Conservation (phyloP, 1,140 invertebrate species). For the Megalopta genalis region DNA sequence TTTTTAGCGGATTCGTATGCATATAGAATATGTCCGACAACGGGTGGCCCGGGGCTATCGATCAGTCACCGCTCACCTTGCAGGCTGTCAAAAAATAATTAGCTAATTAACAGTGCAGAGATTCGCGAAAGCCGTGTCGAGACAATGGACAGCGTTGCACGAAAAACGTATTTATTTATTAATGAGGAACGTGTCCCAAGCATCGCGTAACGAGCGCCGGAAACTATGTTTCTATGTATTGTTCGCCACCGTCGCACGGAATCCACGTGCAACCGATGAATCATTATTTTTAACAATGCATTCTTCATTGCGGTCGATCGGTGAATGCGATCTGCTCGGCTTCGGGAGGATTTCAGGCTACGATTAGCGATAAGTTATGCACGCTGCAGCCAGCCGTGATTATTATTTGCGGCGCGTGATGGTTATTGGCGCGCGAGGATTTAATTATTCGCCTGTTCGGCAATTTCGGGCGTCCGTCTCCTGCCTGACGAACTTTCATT, state of each 20-base stretch:
- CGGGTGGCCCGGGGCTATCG: not conserved
- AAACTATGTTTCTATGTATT: not conserved
- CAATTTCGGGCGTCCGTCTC: not conserved
- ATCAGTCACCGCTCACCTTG: not conserved
- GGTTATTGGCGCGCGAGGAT: slow-evolving; percentile 41
- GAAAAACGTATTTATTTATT: slow-evolving; percentile 3
- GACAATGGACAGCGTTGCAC: not conserved
- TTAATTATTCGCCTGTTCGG: slow-evolving; percentile 32
- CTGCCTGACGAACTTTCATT: not conserved
- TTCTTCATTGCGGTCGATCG: not conserved
- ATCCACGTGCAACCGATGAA: not conserved
- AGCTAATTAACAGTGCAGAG: not conserved
- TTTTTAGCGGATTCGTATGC: not conserved
- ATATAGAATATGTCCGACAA: no score
- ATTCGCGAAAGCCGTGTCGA: no score
- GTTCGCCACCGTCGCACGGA: not conserved
- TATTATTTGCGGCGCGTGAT: slow-evolving; percentile 39
- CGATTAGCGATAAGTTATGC: slow-evolving; percentile 42
- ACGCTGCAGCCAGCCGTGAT: slow-evolving; percentile 26
- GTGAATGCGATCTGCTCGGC: not conserved
- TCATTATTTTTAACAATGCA: slow-evolving; percentile 37
- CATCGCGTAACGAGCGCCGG: slow-evolving; percentile 3
- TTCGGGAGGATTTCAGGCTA: not conserved
- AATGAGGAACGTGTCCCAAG: not conserved
- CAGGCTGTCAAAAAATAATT: not conserved